phyloP scores from a whole-genome alignment of 2,888 invertebrate species.

The Apantesis nais region DNA sequence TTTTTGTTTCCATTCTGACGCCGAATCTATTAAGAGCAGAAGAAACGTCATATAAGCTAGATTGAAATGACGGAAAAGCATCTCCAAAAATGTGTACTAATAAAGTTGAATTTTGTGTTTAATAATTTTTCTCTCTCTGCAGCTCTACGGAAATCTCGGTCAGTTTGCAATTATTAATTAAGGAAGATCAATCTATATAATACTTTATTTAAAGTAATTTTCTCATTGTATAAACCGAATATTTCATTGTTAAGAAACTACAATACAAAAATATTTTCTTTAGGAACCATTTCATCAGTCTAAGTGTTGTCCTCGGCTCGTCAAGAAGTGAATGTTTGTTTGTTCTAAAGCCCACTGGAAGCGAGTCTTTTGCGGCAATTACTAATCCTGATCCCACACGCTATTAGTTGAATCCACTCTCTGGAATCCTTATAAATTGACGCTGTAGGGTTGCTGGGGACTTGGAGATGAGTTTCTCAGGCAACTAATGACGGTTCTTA shows the following conservation, averaged over 20 bases:
- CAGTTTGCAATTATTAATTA: too few species aligned
- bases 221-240: not conserved
- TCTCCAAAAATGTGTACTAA: not conserved
- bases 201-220: not conserved
- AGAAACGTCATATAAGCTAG: not conserved
- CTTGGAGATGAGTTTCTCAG: conserved; percentile 36
- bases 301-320: conserved; percentile 10
- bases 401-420: conserved; percentile 63
- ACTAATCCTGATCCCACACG: conserved; percentile 54
- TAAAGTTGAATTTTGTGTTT: not conserved
- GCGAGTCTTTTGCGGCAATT: conserved; percentile 45
- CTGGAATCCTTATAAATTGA: conserved; percentile 67
- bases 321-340: conserved; percentile 18
- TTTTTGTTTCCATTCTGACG: too few species aligned
- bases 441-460: conserved; percentile 58
- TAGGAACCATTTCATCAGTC: not conserved
- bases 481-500: not conserved
- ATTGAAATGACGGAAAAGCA: too few species aligned
- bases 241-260: not conserved
- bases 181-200: too few species aligned
- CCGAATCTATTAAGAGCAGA: not conserved
- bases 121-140: not conserved
- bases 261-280: not conserved
- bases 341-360: conserved; percentile 34
- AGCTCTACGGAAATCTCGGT: too few species aligned